A percentile compares a stretch with the other conserved stretches of the same genome.
These are phyloP conservation scores for Hemitrygon akajei DNA, from an alignment of 2,797 vertebrate species.

Conservation along the genomic window DNA sequence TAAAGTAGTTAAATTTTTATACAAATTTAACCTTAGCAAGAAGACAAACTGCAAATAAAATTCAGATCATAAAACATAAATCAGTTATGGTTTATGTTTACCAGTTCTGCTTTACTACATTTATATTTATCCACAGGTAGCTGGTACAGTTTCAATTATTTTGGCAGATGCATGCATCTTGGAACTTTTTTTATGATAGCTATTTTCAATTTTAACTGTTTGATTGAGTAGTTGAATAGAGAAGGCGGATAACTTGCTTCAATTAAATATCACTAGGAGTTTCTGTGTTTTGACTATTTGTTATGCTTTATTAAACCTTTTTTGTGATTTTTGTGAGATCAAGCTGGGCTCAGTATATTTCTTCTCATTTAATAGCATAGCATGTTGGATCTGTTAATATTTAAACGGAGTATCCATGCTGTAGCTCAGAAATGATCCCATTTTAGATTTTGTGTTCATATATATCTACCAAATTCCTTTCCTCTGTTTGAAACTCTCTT, in stretches of 20 bases:
- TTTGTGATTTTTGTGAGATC: not conserved
- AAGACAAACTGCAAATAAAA: not conserved
- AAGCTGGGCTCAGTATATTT: not conserved
- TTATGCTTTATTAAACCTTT: not conserved
- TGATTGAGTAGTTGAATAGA: not conserved
- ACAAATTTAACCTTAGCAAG: not conserved
- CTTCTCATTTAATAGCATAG: not conserved
- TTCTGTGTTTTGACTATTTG: not conserved
- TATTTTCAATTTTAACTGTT: not conserved
- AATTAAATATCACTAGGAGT: not conserved
- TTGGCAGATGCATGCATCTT: not conserved
- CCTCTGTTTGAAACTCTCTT: not conserved
- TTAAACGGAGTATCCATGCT: not conserved
- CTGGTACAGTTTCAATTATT: not conserved
- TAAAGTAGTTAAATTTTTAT: not conserved
- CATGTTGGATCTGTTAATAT: not conserved
- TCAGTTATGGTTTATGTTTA: constrained; percentile 12
- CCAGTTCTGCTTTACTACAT: not conserved
- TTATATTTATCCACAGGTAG: not conserved
- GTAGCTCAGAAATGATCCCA: not conserved
- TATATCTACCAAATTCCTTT: not conserved
- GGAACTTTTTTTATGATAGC: not conserved
- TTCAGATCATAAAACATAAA: constrained; percentile 2
- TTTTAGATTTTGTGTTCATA: not conserved
- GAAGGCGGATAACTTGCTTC: not conserved